Base-by-base conservation (phyloP, 2,888 invertebrate species). In the Agrotis ipsilon region DNA sequence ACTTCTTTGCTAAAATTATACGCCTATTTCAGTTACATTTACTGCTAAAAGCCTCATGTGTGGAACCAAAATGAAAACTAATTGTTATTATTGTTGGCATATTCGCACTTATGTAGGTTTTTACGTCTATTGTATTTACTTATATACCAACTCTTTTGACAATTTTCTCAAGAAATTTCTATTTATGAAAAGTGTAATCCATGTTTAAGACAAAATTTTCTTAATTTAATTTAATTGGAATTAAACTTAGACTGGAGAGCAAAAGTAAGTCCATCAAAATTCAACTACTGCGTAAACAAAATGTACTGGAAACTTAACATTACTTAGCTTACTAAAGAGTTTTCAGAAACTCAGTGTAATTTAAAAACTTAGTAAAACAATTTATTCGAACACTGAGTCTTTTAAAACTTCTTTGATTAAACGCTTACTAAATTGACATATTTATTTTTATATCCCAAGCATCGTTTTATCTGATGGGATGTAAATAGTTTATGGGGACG, bases 41-140 rank as follows among this genome's bases (percentile, higher is more conserved):
- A 75, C 51, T 68, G 51, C 60, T 78, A 72, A 69, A 76, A 73
- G 66, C 68, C 3, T 58, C 43, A 9, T 68, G 52, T 52, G 43
- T 66, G 63, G 45, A 24, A 58, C 52, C 61, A 60, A 80, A 82
- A 73, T 81, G 67, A 72, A 82, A 82, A 73, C 70, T 72, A 73
- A 82, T 79, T 51, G 76, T 73, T 73, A 73, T 76, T 73, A 64
- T 68, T 69, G 46, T 79, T 67, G 58, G 57, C 27, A 61, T 63
- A 69, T 71, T 61, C 57, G 7, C n/a, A 18, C 18, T 67, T 70
- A 73, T 64, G 68, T 63, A 66, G 18, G 57, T 52, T 49, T 32
- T 51, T 16, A 64, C 24, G 49, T 61, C 13, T 54, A 27, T 51
- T 13, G 51, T 63, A 62, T 11, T 51, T 5, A 39, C 45, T 19